Evolutionary conservation across 2,888 invertebrate genomes (phyloP), one percentile per base, ranked within the genome.

Genomic region (Thera britannica): DNA sequence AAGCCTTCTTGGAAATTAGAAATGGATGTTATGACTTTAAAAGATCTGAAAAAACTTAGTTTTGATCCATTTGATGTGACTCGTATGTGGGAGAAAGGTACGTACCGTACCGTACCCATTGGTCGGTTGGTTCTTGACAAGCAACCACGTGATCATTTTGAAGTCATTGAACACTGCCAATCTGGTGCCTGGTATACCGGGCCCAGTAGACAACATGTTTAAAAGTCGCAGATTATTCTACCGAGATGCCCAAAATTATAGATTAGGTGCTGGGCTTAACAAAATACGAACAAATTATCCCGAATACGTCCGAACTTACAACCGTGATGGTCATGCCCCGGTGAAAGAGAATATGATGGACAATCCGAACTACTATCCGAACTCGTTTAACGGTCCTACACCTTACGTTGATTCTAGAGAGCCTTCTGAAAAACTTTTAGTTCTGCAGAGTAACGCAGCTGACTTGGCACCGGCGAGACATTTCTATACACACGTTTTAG

Each of bases 341-440:
- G 92, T 95, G 4, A 89, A 93, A 38, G 95, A 96, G 75, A 98
- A 98, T 84, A 97, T 98, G 92, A 96, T 95, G 36, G 97, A 97
- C 46, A 97, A 97, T 0, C 98, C 99, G 0, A 98, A 98, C 86
- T 99, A 99, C 85, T 98, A 95, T 89, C 99, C 99, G 0, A 99
- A 99, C 92, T 98, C 98, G 65, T 99, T 98, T 87, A 94, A 94
- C 74, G 99, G 98, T 0, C 98, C 98, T 0, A 94, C 95, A 70
- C 95, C 95, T 36, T 95, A 95, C 76, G 94, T 95, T 1, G 93
- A 95, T 7, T 80, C 82, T 23, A 80, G 71, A 55, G 75, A 74
- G 7, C 87, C 88, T 0, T 80, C 79, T 5, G 77, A 75, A 49
- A 69, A 65, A 12, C 63, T 75, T 23, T 0, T 55, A 3, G 56